Evolutionary conservation across 2,888 invertebrate species (phyloP), one percentile per base, ranked within the genome.

Genomic region (Epicampocera succincta): DNA sequence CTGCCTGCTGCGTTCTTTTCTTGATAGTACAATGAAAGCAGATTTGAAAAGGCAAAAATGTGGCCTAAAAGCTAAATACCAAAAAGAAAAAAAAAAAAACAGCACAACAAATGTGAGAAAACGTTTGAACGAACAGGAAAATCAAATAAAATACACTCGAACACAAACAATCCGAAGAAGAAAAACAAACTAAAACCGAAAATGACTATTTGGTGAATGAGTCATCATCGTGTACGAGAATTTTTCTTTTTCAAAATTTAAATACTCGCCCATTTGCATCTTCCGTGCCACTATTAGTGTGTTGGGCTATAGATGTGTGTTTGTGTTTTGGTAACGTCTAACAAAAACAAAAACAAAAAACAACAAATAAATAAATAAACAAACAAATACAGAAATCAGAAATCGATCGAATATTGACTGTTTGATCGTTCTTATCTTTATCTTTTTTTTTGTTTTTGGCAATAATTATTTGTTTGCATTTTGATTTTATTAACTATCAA

Each of bases 171-270:
- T 21, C 15, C 40, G 54, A 25, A 33, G 2, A 65, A 69, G 42
- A 17, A 58, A 73, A 74, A 65, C 3, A 29, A 71, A 71, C 60
- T 68, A 72, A 72, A 80, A 76, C 71, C 72, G 76, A 80, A 81
- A 81, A 76, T 72, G 61, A 68, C 50, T 68, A 48, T 68, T 68
- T 25, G 9, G 1, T 33, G 33, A 17, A 76, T 80, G 81, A 81
- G 54, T 81, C 81, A 81, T n/a, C n/a, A n/a, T n/a, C n/a, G n/a
- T 69, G 21, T 29, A 13, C 33, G 40, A 68, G 66, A 61, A 83
- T 74, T 78, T 72, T 73, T 65, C 54, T 52, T 56, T 38, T 63
- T 44, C 38, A 17, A 48, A 56, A 44, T 74, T 19, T 65, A 56
- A 1, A 33, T 33, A 9, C 9, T 4, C 8, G 33, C 8, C 3